Base-by-base conservation (phyloP, 2,888 invertebrate genomes). In the Liodrosophila aerea region DNA sequence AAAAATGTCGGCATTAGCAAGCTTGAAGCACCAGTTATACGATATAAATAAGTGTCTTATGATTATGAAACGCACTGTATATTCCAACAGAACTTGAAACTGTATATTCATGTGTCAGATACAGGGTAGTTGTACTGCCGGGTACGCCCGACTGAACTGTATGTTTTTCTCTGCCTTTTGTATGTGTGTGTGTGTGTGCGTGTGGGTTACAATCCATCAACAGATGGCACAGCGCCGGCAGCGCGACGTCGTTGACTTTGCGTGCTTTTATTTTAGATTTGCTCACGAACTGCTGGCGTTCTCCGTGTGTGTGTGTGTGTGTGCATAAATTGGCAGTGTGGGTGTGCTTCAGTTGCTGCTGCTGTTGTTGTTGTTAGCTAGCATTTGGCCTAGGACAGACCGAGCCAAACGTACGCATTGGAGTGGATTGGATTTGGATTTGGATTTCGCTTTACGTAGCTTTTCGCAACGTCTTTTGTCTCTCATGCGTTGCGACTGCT, bases 191-290 rank as follows among this genome's bases (percentile, higher is more conserved):
- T 49, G 31, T 39, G 43, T 37, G 15, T 59, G 40, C 45, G 51
- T 61, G 62, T 65, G 63, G 50, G 64, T 60, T 62, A 75, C 82
- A 78, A 78, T 78, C 78, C 78, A 78, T 78, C 78, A 78, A 78
- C 66, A 65, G 59, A 49, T 53, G 29, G 44, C 45, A 39, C 27
- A 16, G 34, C n/a, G n/a, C 11, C 44, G 51, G 45, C 61, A 61
- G 43, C 44, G 7, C 12, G 46, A 43, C 56, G 59, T 56, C 69
- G 65, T 49, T 73, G 73, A 62, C 59, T 81, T 58, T 75, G 75
- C 73, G 72, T 77, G 78, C 78, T 82, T 78, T 82, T 78, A 82
- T 82, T 82, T 78, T 62, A 71, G 73, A 75, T 78, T 78, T 76
- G 82, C 73, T 73, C 82, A 81, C 77, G 73, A 69, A 76, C 66